These are phyloP conservation scores for Heliothis virescens DNA, from an alignment of 1,140 invertebrate genomes.

Conservation along the genomic window DNA sequence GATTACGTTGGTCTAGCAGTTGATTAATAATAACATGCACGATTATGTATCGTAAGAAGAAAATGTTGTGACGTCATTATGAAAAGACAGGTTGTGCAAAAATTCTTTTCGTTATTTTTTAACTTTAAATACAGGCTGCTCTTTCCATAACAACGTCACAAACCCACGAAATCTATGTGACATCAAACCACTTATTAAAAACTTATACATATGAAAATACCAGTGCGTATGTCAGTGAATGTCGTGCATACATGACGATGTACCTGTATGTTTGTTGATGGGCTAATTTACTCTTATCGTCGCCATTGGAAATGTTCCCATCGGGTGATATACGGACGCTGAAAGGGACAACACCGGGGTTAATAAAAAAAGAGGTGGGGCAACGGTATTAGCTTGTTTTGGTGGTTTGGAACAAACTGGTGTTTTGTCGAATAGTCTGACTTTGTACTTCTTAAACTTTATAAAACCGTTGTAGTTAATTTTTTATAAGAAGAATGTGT, in stretches of 20 bases:
- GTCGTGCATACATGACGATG: slow-evolving; percentile 72
- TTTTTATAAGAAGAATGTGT: too few species aligned
- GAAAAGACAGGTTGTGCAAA: background rate
- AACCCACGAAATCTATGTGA: slow-evolving; percentile 35
- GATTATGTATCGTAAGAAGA: background rate
- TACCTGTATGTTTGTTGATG: slow-evolving; percentile 95
- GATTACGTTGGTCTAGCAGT: background rate
- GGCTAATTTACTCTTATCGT: slow-evolving; percentile 90
- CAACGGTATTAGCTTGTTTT: background rate
- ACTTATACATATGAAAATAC: slow-evolving; percentile 25
- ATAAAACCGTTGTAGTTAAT: too few species aligned
- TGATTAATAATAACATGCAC: slow-evolving; percentile 37
- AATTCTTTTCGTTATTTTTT: background rate
- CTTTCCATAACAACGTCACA: background rate
- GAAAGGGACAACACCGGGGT: slow-evolving; percentile 84
- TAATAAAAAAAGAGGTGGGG: slow-evolving; percentile 70
- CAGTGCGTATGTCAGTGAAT: slow-evolving; percentile 69
- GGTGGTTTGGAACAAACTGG: background rate
- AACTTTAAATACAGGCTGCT: background rate
- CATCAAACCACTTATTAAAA: slow-evolving; percentile 36
- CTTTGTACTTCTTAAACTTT: background rate
- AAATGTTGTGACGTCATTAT: background rate
- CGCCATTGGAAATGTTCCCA: slow-evolving; percentile 85
- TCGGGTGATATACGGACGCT: slow-evolving; percentile 85
- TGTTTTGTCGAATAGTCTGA: background rate